These are phyloP conservation scores for Tetropium fuscum DNA, from an alignment of 2,888 invertebrate species.

Conservation along the genomic window DNA sequence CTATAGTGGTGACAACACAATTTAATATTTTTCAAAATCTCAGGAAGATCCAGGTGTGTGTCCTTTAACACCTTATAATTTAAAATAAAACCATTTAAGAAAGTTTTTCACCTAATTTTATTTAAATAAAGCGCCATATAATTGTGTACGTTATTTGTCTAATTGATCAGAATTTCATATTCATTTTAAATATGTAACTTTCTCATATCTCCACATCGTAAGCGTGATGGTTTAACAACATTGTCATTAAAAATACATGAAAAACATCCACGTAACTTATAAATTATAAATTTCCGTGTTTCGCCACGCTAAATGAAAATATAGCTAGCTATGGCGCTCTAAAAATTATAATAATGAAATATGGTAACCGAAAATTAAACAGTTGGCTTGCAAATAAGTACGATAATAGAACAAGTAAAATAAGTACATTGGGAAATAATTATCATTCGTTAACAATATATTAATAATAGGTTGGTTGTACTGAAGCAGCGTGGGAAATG, in stretches of 20 bases:
- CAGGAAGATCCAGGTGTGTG: too few species aligned
- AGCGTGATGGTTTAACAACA: background rate
- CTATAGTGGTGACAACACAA: too few species aligned
- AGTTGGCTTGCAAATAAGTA: constrained; percentile 37
- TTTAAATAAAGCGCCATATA: too few species aligned
- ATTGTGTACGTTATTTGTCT: too few species aligned
- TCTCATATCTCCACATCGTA: background rate
- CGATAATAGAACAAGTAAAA: constrained; percentile 41
- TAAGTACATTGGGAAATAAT: constrained; percentile 58
- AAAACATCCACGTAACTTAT: background rate
- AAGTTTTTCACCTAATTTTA: too few species aligned
- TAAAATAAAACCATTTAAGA: too few species aligned
- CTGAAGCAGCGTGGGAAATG: constrained; percentile 64
- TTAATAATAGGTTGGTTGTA: constrained; percentile 64
- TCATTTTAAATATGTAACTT: too few species aligned
- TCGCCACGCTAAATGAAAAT: constrained; percentile 4
- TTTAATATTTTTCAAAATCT: too few species aligned
- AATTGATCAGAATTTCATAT: too few species aligned
- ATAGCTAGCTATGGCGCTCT: background rate
- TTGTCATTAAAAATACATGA: background rate
- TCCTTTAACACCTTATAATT: too few species aligned
- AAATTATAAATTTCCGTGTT: constrained; percentile 3
- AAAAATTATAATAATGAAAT: constrained; percentile 18
- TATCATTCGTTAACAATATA: constrained; percentile 64
- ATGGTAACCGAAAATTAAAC: constrained; percentile 24